Evolutionary conservation across 1,140 invertebrate genomes (phyloP).

Genomic region (Bombus difficillimus): DNA sequence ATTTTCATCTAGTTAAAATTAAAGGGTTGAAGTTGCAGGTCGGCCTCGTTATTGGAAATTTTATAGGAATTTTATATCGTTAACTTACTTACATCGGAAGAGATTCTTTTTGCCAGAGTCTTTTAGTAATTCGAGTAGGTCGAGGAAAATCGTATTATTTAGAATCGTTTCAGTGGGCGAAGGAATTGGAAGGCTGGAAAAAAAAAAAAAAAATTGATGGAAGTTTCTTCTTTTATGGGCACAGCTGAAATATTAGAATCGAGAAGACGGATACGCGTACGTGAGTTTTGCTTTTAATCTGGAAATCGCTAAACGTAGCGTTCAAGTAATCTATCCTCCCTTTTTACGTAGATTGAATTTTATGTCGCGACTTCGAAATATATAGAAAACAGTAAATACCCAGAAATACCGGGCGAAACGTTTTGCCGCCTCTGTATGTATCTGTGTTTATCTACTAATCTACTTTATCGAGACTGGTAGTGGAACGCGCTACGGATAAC

Average conservation of each 20-base stretch:
- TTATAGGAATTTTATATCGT: too few relatives aligned
- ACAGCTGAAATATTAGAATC: background rate
- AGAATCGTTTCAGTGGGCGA: background rate
- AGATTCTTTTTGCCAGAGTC: background rate
- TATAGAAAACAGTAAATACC: background rate
- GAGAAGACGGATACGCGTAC: too few relatives aligned
- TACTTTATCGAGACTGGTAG: too few relatives aligned
- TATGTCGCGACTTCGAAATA: background rate
- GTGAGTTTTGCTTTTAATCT: slow-evolving; percentile 5
- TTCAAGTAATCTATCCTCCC: background rate
- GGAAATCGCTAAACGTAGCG: background rate
- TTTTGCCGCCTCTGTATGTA: background rate
- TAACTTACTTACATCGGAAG: too few relatives aligned
- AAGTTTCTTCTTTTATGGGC: background rate
- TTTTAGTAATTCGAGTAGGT: background rate
- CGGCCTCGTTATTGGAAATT: too few relatives aligned
- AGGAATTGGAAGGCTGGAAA: background rate
- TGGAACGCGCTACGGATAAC: background rate
- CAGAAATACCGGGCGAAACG: too few relatives aligned
- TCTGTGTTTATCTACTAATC: background rate
- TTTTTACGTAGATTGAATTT: background rate
- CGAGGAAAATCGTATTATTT: background rate
- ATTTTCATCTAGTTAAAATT: too few relatives aligned
- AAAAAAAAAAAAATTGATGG: background rate
- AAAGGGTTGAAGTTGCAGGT: too few relatives aligned